Evolutionary conservation across 1,140 invertebrate species (phyloP).

Genomic region (Pachypsylla venusta): DNA sequence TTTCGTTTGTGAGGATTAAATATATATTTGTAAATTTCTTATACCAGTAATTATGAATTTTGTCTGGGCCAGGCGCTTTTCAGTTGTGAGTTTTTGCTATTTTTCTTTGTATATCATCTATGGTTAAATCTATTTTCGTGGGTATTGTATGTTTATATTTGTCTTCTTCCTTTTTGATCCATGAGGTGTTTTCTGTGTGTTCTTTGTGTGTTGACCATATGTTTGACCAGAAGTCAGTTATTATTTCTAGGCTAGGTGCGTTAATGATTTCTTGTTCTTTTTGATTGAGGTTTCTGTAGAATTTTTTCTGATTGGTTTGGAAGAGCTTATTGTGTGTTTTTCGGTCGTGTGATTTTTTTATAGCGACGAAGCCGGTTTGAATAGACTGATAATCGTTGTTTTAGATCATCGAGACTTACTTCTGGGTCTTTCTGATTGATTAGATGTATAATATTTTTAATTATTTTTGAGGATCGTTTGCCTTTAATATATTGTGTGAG

Average conservation of each 20-base stretch:
- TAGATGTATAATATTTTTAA: not conserved
- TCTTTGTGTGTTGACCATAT: not conserved
- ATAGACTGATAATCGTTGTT: not conserved
- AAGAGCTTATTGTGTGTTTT: not conserved
- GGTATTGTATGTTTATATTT: not conserved
- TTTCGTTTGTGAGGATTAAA: not conserved
- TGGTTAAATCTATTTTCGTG: not conserved
- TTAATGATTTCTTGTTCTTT: not conserved
- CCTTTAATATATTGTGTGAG: not conserved
- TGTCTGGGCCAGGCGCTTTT: slow-evolving; percentile 10
- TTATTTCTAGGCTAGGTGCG: not conserved
- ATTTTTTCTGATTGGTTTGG: not conserved
- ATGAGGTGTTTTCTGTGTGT: not conserved
- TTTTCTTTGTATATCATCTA: not conserved
- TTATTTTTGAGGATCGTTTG: not conserved
- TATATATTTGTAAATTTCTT: slow-evolving; percentile 19
- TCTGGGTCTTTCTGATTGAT: not conserved
- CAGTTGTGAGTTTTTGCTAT: not conserved
- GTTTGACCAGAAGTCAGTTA: not conserved
- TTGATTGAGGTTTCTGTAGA: slow-evolving; percentile 2
- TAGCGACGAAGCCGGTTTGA: not conserved
- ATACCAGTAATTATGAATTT: slow-evolving; percentile 21
- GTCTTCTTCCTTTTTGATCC: not conserved
- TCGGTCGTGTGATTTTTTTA: not conserved
- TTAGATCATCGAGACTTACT: not conserved